Conservation (phyloP, 2,113 vertebrate genomes). For the Cygnus atratus region DNA sequence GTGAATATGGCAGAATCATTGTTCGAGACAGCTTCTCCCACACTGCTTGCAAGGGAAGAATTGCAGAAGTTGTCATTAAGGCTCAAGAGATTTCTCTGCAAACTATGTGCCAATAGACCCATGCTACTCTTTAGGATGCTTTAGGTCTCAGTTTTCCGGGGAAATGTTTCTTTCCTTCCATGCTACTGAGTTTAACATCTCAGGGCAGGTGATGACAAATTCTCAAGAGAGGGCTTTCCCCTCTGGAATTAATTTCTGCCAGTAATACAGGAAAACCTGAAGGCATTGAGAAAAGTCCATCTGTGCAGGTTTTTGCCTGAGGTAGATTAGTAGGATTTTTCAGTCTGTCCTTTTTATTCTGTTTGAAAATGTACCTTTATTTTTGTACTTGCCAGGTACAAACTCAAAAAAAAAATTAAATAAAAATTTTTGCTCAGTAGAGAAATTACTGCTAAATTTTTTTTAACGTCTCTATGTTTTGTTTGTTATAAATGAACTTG, state of each 20-base stretch:
- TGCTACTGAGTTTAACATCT: not conserved
- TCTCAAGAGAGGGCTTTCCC: not conserved
- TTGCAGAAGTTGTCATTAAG: not conserved
- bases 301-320: constrained; percentile 4
- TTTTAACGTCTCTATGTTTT: not conserved
- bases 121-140: not conserved
- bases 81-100: not conserved
- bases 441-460: not conserved
- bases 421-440: not conserved
- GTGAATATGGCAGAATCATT: not conserved
- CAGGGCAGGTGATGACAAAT: not conserved
- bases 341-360: not conserved
- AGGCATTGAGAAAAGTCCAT: not conserved
- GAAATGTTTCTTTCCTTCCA: not conserved
- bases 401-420: not conserved
- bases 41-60: not conserved
- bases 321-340: not conserved
- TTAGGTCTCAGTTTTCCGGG: not conserved
- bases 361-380: not conserved
- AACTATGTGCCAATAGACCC: not conserved
- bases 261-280: constrained; percentile 2
- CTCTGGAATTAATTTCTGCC: constrained; percentile 35
- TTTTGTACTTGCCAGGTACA: not conserved
- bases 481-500: not conserved
- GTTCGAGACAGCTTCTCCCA: not conserved